Evolutionary conservation across 2,797 vertebrate species (phyloP).

Genomic region (Bryconaethiops microstoma): DNA sequence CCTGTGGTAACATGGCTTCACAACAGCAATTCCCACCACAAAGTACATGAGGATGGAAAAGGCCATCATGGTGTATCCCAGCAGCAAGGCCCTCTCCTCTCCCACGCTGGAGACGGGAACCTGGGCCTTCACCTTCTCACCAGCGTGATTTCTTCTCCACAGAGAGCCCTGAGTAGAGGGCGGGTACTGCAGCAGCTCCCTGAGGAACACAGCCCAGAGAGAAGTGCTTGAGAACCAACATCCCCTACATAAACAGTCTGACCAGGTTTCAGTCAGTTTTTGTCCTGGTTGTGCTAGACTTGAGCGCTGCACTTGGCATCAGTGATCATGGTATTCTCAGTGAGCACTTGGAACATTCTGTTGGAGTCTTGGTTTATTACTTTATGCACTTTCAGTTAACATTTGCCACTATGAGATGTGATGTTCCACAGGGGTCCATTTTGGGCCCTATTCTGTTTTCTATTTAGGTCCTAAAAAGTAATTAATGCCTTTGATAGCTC

Average conservation of each 20-base stretch:
- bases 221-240: background rate
- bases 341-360: no score
- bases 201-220: constrained; percentile 50
- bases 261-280: no score
- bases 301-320: no score
- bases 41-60: constrained; percentile 86
- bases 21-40: constrained; percentile 76
- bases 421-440: no score
- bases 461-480: no score
- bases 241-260: background rate
- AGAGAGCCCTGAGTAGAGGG: constrained; percentile 58
- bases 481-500: background rate
- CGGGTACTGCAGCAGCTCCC: constrained; percentile 66
- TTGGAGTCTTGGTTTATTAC: no score
- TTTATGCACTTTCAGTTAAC: no score
- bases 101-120: constrained; percentile 74
- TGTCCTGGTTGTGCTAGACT: no score
- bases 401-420: no score
- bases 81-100: constrained; percentile 81
- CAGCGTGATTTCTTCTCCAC: constrained; percentile 49
- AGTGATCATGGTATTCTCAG: no score
- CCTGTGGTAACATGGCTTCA: constrained; percentile 83
- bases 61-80: constrained; percentile 84
- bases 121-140: constrained; percentile 63
- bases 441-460: no score